These are phyloP conservation scores for Leptodirus hochenwartii DNA, from an alignment of 2,888 invertebrate genomes.

Conservation along the genomic window DNA sequence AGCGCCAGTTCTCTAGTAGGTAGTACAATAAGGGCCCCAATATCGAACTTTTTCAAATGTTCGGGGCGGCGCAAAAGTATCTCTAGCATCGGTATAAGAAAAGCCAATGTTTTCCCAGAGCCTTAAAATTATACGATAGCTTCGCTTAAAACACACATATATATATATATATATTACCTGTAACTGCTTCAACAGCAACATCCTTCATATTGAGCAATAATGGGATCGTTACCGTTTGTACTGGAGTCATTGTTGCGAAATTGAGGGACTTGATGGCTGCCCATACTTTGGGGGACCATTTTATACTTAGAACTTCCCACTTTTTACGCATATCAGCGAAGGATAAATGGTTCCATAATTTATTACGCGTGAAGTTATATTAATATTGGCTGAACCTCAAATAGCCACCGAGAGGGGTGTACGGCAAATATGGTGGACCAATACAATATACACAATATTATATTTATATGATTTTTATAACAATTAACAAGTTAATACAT, in stretches of 20 bases:
- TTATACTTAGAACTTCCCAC: slow-evolving; percentile 30
- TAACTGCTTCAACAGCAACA: slow-evolving; percentile 95
- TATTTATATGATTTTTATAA: too few species aligned
- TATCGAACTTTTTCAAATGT: slow-evolving; percentile 50
- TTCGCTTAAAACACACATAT: not conserved
- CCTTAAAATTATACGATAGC: slow-evolving; percentile 31
- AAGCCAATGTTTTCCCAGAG: slow-evolving; percentile 94
- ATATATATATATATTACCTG: slow-evolving; percentile 25
- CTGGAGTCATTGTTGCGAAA: slow-evolving; percentile 40
- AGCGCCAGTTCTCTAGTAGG: slow-evolving; percentile 90
- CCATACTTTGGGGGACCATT: slow-evolving; percentile 27
- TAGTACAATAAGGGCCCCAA: slow-evolving; percentile 81
- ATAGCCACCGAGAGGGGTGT: too few species aligned
- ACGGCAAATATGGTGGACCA: too few species aligned
- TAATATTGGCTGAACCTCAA: too few species aligned
- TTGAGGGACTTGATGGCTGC: slow-evolving; percentile 31
- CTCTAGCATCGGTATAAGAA: slow-evolving; percentile 82
- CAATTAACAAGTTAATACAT: too few species aligned
- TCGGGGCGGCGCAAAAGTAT: slow-evolving; percentile 47
- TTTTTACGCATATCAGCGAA: too few species aligned
- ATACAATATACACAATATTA: too few species aligned
- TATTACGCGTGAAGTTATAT: too few species aligned
- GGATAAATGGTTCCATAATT: too few species aligned
- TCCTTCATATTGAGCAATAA: slow-evolving; percentile 79
- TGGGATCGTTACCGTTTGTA: slow-evolving; percentile 76